Base-by-base conservation (phyloP, 1,140 invertebrate species). In the Caenorhabditis brenneri region DNA sequence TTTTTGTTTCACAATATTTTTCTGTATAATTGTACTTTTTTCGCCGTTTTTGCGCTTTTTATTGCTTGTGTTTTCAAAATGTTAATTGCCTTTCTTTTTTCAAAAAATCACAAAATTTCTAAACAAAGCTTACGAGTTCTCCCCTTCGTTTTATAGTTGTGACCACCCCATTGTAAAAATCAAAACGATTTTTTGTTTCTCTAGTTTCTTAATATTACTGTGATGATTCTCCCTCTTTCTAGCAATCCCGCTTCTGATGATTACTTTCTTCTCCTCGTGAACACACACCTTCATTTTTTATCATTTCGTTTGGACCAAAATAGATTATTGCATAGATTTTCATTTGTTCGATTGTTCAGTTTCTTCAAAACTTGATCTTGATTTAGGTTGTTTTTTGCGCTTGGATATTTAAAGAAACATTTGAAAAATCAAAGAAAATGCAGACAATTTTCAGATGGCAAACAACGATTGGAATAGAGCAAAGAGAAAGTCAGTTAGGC, bases 381-480 rank as follows among this genome's bases (percentile, higher is more conserved):
- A n/a, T n/a, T n/a, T n/a, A n/a, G n/a, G n/a, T n/a, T n/a, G n/a
- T n/a, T n/a, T n/a, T n/a, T n/a, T n/a, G n/a, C n/a, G n/a, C n/a
- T n/a, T n/a, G n/a, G n/a, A n/a, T n/a, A n/a, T n/a, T n/a, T n/a
- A n/a, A n/a, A n/a, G n/a, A n/a, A n/a, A n/a, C n/a, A n/a, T n/a
- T n/a, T n/a, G n/a, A 0, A n/a, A 51, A 51, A 51, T n/a, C n/a
- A 7, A 16, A 16, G 22, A n/a, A 51, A n/a, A n/a, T 4, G 5
- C 12, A n/a, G n/a, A 6, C 39, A 55, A 27, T 24, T 55, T 55
- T 15, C 53, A 55, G 53, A 55, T 55, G 53, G 10, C 53, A 12
- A 51, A n/a, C n/a, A n/a, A n/a, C 31, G 65, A 42, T 1, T 74
- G 65, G 65, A 74, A 42, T 74, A 33, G 65, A 74, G 33, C 65